Conservation (phyloP, 2,888 invertebrate genomes). For the Sesamia inferens region DNA sequence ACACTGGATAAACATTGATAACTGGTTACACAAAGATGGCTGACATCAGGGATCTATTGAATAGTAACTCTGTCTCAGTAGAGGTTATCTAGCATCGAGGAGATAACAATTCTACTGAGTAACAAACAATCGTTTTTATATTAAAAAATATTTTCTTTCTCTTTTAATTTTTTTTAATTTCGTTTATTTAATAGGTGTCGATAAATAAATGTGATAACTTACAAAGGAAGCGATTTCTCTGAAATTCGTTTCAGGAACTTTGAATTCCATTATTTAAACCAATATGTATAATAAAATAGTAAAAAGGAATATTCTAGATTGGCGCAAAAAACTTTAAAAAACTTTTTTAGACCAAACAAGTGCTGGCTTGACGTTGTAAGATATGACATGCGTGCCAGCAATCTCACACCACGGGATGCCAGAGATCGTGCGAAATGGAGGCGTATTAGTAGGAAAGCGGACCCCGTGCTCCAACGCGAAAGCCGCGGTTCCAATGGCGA, state of each 20-base stretch:
- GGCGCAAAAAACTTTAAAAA: not conserved
- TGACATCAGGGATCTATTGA: conserved; percentile 66
- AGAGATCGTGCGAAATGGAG: no score
- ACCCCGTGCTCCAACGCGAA: no score
- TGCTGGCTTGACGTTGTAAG: no score
- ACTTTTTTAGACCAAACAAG: not conserved
- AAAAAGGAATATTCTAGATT: not conserved
- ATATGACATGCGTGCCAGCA: no score
- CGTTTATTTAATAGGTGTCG: conserved; percentile 41
- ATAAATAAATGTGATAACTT: conserved; percentile 19
- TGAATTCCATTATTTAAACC: conserved; percentile 14
- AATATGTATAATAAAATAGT: not conserved
- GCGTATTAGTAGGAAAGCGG: no score
- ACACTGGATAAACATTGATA: conserved; percentile 79
- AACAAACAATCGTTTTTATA: conserved; percentile 48
- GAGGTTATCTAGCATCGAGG: conserved; percentile 62
- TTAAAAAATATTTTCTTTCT: conserved; percentile 36
- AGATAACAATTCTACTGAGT: conserved; percentile 52
- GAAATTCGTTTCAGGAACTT: not conserved
- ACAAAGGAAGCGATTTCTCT: conserved; percentile 25
- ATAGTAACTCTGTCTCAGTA: conserved; percentile 50
- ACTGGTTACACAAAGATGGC: conserved; percentile 80
- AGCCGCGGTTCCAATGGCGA: no score
- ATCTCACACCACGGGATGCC: no score
- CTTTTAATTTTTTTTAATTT: conserved; percentile 35